phyloP scores from a whole-genome alignment of 1,140 invertebrate species.

The Ylistrum balloti region DNA sequence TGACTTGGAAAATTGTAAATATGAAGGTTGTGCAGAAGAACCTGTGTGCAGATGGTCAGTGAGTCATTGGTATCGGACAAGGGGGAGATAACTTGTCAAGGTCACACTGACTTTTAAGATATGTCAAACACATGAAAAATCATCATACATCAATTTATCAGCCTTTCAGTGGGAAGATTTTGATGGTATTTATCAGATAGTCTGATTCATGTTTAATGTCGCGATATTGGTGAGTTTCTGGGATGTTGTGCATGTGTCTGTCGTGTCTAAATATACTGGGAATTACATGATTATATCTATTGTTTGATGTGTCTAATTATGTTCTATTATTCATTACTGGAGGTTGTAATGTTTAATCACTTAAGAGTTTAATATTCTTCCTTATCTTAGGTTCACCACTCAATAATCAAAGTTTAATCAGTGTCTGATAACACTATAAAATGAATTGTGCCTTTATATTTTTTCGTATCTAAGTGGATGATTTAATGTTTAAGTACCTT shows the following conservation, averaged over 20 bases:
- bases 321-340: background rate
- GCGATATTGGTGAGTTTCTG: background rate
- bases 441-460: background rate
- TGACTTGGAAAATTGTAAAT: too few relatives aligned
- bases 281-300: background rate
- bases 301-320: slow-evolving; percentile 16
- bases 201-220: background rate
- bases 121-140: too few relatives aligned
- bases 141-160: too few relatives aligned
- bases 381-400: background rate
- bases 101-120: background rate
- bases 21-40: too few relatives aligned
- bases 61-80: background rate
- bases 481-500: background rate
- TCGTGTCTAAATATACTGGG: background rate
- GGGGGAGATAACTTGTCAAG: background rate
- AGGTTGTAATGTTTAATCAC: background rate
- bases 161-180: background rate
- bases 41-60: too few relatives aligned
- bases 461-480: background rate
- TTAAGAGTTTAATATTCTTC: background rate
- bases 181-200: background rate
- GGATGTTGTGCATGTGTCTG: background rate
- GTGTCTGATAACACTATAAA: background rate
- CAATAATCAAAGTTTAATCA: too few relatives aligned